These are phyloP conservation scores for Setophaga kirtlandii DNA, from an alignment of 2,113 vertebrate species.

Conservation along the genomic window DNA sequence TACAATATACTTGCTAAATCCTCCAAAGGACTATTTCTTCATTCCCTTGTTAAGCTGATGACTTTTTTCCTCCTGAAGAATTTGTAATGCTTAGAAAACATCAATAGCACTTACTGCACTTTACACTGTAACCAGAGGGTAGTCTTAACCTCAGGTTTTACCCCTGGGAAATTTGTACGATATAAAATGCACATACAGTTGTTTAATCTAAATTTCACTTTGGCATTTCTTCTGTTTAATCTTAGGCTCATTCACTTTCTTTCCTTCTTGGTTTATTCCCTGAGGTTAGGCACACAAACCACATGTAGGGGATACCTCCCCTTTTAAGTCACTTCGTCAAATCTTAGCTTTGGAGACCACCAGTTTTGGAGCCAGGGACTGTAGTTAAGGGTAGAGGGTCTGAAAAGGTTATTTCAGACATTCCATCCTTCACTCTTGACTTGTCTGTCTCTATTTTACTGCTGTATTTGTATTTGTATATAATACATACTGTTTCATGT, in stretches of 20 bases:
- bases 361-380: background rate
- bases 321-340: background rate
- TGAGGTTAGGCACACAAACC: background rate
- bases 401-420: background rate
- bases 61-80: background rate
- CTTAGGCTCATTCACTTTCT: background rate
- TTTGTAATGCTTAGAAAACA: background rate
- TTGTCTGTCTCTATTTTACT: background rate
- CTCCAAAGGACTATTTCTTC: background rate
- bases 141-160: background rate
- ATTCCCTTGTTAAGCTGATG: background rate
- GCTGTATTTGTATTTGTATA: background rate
- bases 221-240: background rate
- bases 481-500: background rate
- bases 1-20: background rate
- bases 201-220: background rate
- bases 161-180: background rate
- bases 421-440: background rate
- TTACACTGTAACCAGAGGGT: background rate
- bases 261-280: background rate
- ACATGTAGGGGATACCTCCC: background rate
- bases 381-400: background rate
- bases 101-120: background rate
- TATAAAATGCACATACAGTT: background rate
- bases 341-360: background rate